These are phyloP conservation scores for Spodoptera litura DNA, from an alignment of 1,140 invertebrate genomes.

Conservation along the genomic window DNA sequence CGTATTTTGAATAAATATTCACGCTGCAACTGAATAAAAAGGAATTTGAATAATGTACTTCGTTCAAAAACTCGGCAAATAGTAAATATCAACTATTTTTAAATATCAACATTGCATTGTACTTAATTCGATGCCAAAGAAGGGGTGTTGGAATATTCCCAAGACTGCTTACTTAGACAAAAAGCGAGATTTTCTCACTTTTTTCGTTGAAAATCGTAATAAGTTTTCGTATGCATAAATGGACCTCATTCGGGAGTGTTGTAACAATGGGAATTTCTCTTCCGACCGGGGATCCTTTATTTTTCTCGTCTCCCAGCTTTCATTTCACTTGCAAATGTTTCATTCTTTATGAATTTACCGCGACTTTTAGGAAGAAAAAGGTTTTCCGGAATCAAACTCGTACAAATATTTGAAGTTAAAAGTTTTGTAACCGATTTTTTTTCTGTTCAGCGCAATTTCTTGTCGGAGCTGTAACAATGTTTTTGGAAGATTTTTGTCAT, in stretches of 20 bases:
- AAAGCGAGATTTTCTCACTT: slow-evolving; percentile 46
- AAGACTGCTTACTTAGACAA: slow-evolving; percentile 46
- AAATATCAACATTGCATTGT: slow-evolving; percentile 39
- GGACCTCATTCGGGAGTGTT: slow-evolving; percentile 68
- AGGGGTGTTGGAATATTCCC: slow-evolving; percentile 43
- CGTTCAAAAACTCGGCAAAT: background rate
- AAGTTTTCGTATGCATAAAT: slow-evolving; percentile 80
- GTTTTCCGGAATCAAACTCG: slow-evolving; percentile 67
- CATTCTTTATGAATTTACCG: slow-evolving; percentile 74
- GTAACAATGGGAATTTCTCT: slow-evolving; percentile 70
- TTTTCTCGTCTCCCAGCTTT: slow-evolving; percentile 64
- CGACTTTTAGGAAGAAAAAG: slow-evolving; percentile 60
- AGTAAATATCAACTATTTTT: background rate
- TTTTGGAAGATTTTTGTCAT: background rate
- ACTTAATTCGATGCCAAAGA: slow-evolving; percentile 44
- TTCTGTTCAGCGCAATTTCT: slow-evolving; percentile 47
- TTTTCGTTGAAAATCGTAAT: slow-evolving; percentile 53
- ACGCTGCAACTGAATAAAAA: background rate
- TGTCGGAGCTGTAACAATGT: slow-evolving; percentile 25
- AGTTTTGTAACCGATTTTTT: slow-evolving; percentile 48
- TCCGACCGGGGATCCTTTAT: slow-evolving; percentile 63
- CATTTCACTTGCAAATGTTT: slow-evolving; percentile 79
- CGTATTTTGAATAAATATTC: too few species aligned
- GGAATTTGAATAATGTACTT: background rate
- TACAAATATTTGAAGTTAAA: slow-evolving; percentile 70